Evolutionary conservation across 2,113 vertebrate genomes (phyloP).

Genomic region (Cyanocitta stelleri): DNA sequence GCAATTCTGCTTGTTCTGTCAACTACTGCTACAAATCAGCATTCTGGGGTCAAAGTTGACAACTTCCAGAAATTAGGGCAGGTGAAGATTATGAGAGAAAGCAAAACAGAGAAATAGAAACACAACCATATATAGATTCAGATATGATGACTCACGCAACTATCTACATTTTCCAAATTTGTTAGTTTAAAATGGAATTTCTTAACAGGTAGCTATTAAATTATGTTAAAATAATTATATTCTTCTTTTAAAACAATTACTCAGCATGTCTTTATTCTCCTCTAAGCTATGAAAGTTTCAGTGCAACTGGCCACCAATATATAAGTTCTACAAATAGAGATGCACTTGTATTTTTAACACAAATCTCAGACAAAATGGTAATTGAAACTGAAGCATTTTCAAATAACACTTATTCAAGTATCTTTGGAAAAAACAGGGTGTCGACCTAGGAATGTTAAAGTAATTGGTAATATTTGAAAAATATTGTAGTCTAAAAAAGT

Average conservation of each 20-base stretch:
- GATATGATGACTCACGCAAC: background rate
- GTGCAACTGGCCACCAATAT: background rate
- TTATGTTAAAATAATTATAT: background rate
- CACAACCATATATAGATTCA: background rate
- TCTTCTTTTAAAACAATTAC: background rate
- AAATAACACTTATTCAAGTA: background rate
- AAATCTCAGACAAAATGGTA: background rate
- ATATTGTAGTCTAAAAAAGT: background rate
- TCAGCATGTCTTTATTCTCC: background rate
- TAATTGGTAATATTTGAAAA: background rate
- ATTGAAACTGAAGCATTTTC: background rate
- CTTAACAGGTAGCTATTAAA: background rate
- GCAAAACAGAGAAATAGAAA: background rate
- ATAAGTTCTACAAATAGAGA: background rate
- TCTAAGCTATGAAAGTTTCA: background rate
- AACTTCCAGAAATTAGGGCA: background rate
- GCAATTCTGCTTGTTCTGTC: background rate
- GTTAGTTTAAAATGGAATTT: background rate
- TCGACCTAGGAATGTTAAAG: background rate
- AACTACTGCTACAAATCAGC: background rate
- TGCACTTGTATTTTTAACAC: background rate
- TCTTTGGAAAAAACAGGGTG: background rate
- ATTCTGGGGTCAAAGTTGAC: background rate
- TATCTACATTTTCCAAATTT: background rate
- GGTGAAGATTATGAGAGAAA: background rate